Percentiles rank a stretch among this genome's conserved stretches.
These are phyloP conservation scores for Bombycilla garrulus DNA, from an alignment of 2,113 vertebrate genomes.

Conservation along the genomic window DNA sequence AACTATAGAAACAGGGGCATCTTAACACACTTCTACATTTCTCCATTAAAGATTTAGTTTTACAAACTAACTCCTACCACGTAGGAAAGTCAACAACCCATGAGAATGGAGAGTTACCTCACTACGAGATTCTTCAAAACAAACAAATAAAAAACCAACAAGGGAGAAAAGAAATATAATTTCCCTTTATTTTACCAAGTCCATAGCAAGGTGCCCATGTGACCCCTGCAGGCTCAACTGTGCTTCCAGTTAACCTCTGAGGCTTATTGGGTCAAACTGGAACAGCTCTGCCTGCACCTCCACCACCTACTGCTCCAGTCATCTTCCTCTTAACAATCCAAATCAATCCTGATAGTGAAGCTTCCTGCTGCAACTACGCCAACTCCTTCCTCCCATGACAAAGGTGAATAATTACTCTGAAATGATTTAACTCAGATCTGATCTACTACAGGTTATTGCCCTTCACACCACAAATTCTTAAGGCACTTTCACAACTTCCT, in stretches of 20 bases:
- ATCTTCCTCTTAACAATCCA: not conserved
- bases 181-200: not conserved
- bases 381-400: not conserved
- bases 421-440: not conserved
- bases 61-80: not conserved
- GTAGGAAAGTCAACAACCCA: not conserved
- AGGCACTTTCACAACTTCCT: not conserved
- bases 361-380: not conserved
- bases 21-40: not conserved
- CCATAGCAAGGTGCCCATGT: not conserved
- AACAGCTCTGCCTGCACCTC: not conserved
- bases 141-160: not conserved
- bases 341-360: not conserved
- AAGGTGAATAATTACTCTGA: not conserved
- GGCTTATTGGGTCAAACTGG: not conserved
- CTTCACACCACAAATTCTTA: not conserved
- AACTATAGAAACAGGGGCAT: not conserved
- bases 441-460: not conserved
- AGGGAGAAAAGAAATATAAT: not conserved
- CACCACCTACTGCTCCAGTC: not conserved
- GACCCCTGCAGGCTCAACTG: not conserved
- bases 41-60: not conserved
- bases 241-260: not conserved
- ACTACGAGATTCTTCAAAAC: not conserved
- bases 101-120: not conserved